Evolutionary conservation across 2,888 invertebrate species (phyloP), one percentile per base, ranked within the genome.

Genomic region (Leptodirus hochenwartii): DNA sequence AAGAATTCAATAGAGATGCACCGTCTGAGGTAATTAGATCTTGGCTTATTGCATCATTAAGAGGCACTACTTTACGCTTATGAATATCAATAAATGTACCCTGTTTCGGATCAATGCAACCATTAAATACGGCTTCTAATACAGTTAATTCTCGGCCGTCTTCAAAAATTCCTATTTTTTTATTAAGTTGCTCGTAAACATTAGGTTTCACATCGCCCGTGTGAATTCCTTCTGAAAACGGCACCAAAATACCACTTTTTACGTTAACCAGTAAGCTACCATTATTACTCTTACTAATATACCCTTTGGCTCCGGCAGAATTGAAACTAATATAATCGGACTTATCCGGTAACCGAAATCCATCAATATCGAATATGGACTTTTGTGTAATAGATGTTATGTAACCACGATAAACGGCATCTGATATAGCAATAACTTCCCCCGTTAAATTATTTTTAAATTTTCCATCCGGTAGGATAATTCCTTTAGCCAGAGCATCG

Each of bases 321-420:
- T 85, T 87, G 45, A 88, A 77, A 39, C 82, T 82, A 43, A 88
- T 66, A 47, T 76, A 80, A 47, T 82, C 80, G 20, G 71, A 74
- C 28, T 77, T 77, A 44, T 74, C 67, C 1, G 79, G 74, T 53
- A 85, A 81, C 48, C 76, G 78, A 49, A 90, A 82, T 31, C 81
- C 90, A 43, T 88, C 87, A 36, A 93, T 84, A 51, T 88, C 81
- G 49, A 91, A 91, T 41, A 91, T 79, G 2, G 84, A 82, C 52
- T 78, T 78, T 49, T 82, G 78, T 4, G 78, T 70, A 12, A 90
- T 78, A 2, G 87, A 85, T 15, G 79, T 79, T 33, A 95, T 78
- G 25, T 87, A 66, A 38, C 93, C 93, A 34, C 79, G 72, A 47
- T 81, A 76, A 10, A 88, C 84, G 1, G 95, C 95, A 50, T 91